These are phyloP conservation scores for Gymnorhina tibicen DNA, from an alignment of 2,113 vertebrate genomes.

Conservation along the genomic window DNA sequence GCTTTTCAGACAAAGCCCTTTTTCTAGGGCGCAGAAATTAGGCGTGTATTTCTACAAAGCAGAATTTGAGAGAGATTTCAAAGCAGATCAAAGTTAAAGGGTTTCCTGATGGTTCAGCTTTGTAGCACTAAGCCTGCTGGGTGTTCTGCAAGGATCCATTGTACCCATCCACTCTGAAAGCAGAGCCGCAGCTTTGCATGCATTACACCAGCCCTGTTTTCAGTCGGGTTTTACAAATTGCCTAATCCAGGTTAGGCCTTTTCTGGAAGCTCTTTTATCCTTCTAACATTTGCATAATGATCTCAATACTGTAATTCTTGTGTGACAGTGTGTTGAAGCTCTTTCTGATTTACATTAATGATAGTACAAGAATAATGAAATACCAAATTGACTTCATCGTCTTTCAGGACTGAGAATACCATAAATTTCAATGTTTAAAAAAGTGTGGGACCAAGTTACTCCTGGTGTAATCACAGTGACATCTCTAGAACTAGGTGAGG, in stretches of 20 bases:
- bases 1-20: neutral
- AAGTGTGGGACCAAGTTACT: neutral
- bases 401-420: neutral
- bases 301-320: constrained; percentile 12
- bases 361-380: neutral
- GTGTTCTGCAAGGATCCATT: neutral
- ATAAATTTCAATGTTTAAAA: neutral
- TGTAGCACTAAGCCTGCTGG: constrained; percentile 13
- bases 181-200: neutral
- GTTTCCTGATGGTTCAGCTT: constrained; percentile 1
- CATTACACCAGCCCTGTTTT: neutral
- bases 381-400: neutral
- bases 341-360: constrained; percentile 12
- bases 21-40: neutral
- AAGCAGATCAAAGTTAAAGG: constrained; percentile 25
- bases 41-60: neutral
- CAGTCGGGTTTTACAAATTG: constrained; percentile 4
- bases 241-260: constrained; percentile 12
- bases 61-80: constrained; percentile 7
- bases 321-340: neutral
- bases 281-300: constrained; percentile 30
- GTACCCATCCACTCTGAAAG: neutral
- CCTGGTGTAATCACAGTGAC: neutral
- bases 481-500: neutral
- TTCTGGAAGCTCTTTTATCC: constrained; percentile 43